These are phyloP conservation scores for Eudasyphora cyanicolor DNA, from an alignment of 2,888 invertebrate species.

Conservation along the genomic window DNA sequence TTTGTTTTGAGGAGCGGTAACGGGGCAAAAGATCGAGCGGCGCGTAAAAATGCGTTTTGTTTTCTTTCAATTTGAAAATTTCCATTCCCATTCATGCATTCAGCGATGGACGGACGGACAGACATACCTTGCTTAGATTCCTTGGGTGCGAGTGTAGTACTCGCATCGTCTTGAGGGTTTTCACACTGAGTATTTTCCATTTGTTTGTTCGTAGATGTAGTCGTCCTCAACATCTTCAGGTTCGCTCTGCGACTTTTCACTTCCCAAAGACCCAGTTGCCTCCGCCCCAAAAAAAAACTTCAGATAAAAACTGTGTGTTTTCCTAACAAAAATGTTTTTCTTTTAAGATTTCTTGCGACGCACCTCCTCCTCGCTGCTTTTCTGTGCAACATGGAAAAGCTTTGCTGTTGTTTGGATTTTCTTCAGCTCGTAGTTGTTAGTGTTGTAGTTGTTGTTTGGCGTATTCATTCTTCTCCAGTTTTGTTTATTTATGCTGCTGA, in stretches of 20 bases:
- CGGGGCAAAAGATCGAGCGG: neutral
- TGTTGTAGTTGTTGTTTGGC: neutral
- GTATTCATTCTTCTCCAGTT: neutral
- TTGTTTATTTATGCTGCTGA: constrained; percentile 36
- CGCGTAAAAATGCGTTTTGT: constrained; percentile 59
- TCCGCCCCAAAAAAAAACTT: too few species aligned
- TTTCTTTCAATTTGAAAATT: constrained; percentile 33
- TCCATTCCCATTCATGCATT: constrained; percentile 25
- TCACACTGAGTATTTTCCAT: neutral
- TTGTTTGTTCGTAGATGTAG: neutral
- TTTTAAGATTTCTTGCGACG: constrained; percentile 8
- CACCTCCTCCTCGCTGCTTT: too few species aligned
- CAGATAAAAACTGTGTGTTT: neutral
- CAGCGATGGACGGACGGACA: neutral
- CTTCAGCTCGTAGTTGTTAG: neutral
- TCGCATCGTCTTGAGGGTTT: neutral
- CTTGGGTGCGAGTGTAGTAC: too few species aligned
- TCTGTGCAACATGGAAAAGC: neutral
- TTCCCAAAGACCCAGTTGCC: neutral
- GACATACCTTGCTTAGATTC: neutral
- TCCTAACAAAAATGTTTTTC: constrained; percentile 13
- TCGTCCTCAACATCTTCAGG: neutral
- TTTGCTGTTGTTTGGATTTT: neutral
- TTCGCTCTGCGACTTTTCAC: neutral
- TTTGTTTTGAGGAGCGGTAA: constrained; percentile 8